These are phyloP conservation scores for Sorex fumeus DNA, from an alignment of 2,113 vertebrate genomes.

Conservation along the genomic window DNA sequence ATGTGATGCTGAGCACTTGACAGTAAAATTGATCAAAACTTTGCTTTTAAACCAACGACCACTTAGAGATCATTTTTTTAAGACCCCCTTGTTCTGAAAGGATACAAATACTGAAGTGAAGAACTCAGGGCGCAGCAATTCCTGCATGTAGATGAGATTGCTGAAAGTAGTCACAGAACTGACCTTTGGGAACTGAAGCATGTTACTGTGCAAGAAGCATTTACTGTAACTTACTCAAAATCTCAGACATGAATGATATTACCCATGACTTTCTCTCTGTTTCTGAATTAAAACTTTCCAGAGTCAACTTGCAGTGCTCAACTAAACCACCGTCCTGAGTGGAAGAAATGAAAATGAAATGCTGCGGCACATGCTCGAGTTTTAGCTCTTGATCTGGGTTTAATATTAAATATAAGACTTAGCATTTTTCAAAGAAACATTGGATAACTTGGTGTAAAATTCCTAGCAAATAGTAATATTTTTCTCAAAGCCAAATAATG, in stretches of 20 bases:
- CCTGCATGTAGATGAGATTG: not conserved
- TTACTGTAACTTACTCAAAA: not conserved
- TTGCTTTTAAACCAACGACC: not conserved
- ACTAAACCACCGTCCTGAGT: not conserved
- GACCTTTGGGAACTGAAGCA: too few species aligned
- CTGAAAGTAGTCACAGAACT: not conserved
- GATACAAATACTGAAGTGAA: not conserved
- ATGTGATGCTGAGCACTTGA: not conserved
- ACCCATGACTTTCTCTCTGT: not conserved
- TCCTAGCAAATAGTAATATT: not conserved
- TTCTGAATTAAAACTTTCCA: not conserved
- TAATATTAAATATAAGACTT: not conserved
- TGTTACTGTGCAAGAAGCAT: not conserved
- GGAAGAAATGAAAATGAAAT: not conserved
- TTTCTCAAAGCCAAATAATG: not conserved
- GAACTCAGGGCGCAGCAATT: not conserved
- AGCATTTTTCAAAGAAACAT: not conserved
- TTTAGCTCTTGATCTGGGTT: not conserved
- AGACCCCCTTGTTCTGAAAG: not conserved
- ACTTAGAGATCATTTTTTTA: not conserved
- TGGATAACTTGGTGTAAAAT: not conserved
- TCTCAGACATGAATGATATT: not conserved
- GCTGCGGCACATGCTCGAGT: not conserved
- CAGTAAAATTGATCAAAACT: not conserved
- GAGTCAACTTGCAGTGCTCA: not conserved